These are phyloP conservation scores for Entomyzon cyanotis DNA, from an alignment of 2,113 vertebrate species.

Conservation along the genomic window DNA sequence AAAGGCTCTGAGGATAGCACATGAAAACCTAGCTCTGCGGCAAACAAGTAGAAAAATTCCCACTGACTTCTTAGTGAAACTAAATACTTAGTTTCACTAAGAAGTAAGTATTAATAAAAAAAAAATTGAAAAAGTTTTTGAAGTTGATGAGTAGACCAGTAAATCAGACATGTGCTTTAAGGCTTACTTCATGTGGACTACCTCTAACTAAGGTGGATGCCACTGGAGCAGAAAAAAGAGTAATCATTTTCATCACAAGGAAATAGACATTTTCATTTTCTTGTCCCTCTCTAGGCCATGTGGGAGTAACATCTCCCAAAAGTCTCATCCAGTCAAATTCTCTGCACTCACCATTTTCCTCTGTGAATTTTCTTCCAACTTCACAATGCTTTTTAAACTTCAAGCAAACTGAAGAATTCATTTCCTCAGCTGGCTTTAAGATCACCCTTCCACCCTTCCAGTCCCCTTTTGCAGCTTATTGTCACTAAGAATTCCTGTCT, in stretches of 20 bases:
- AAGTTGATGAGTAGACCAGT: background rate
- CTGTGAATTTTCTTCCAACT: constrained; percentile 5
- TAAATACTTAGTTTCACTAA: background rate
- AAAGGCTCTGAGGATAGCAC: background rate
- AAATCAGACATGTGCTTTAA: background rate
- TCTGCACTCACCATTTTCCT: constrained; percentile 16
- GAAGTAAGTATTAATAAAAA: background rate
- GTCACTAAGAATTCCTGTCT: background rate
- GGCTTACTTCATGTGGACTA: background rate
- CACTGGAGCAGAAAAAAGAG: background rate
- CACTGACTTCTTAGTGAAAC: background rate
- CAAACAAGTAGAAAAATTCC: background rate
- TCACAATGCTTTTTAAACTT: background rate
- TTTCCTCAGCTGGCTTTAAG: background rate
- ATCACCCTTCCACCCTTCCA: background rate
- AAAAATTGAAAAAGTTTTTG: background rate
- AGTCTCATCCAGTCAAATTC: background rate
- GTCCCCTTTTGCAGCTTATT: background rate
- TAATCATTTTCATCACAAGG: background rate
- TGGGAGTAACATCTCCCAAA: background rate
- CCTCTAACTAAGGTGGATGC: background rate
- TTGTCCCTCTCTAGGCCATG: background rate
- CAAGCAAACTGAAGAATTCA: background rate
- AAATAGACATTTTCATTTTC: background rate
- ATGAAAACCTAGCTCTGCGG: background rate